Evolutionary conservation across 64 coral and sea anemone species (phyloP).

Genomic region (Orbicella faveolata): DNA sequence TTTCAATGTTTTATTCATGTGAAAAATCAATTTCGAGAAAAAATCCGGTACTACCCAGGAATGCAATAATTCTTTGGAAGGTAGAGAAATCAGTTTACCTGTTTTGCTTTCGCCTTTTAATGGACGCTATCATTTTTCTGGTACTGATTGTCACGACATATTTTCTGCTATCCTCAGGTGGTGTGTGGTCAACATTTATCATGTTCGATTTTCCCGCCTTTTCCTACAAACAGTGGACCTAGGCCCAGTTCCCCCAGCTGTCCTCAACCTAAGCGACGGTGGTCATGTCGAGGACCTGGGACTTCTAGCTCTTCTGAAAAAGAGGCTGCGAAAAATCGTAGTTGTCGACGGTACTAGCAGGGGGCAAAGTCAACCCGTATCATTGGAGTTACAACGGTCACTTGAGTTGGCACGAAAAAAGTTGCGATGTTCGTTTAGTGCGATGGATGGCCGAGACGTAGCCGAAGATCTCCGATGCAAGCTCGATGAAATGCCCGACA

Average conservation of each 20-base stretch:
- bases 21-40: no score
- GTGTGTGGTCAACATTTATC: conserved; percentile 72
- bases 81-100: no score
- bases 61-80: no score
- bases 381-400: conserved; percentile 41
- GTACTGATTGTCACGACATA: not conserved
- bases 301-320: conserved; percentile 68
- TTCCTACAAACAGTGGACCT: conserved; percentile 60
- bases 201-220: conserved; percentile 72
- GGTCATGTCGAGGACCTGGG: conserved; percentile 82
- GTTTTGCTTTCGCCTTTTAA: no score
- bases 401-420: conserved; percentile 72
- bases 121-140: no score
- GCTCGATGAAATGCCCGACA: not conserved
- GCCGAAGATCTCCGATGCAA: conserved; percentile 45
- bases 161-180: conserved; percentile 45
- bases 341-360: conserved; percentile 48
- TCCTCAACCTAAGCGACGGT: conserved; percentile 76
- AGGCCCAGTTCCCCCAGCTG: conserved; percentile 71
- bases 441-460: conserved; percentile 74
- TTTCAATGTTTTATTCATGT: no score
- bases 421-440: conserved; percentile 72
- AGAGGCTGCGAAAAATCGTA: conserved; percentile 75
- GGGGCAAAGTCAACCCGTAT: not conserved
- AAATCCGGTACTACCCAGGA: no score